Conservation (phyloP, 2,888 invertebrate genomes). For the Yponomeuta sedellus region DNA sequence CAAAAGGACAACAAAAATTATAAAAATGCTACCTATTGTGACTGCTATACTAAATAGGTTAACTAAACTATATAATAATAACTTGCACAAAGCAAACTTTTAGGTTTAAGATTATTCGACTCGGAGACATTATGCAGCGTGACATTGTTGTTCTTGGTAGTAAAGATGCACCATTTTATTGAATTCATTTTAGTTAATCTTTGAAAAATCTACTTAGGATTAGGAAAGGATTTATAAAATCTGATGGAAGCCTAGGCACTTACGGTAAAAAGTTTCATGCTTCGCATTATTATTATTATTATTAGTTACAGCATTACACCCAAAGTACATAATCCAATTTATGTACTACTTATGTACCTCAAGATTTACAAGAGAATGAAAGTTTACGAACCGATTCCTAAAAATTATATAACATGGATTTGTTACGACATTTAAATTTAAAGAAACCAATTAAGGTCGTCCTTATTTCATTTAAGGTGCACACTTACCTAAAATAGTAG, state of each 20-base stretch:
- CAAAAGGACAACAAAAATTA: background rate
- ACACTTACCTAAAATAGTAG: background rate
- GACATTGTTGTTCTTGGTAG: no score
- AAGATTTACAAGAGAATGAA: background rate
- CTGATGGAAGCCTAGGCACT: slow-evolving; percentile 58
- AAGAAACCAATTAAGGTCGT: background rate
- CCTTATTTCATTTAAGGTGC: background rate
- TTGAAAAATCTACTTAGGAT: background rate
- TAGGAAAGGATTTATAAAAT: background rate
- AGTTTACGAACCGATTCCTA: background rate
- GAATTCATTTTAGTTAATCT: background rate
- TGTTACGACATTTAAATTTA: background rate
- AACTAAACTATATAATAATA: no score
- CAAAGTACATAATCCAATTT: background rate
- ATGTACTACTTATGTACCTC: background rate
- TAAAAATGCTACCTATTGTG: background rate
- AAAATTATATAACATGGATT: background rate
- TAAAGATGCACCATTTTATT: background rate
- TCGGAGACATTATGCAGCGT: no score
- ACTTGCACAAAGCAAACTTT: background rate
- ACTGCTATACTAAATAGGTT: background rate
- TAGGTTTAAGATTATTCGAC: no score
- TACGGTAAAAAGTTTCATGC: slow-evolving; percentile 44
- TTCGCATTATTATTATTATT: background rate
- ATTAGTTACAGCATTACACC: background rate